These are phyloP conservation scores for Indicator maculatus DNA, from an alignment of 2,113 vertebrate species.

Conservation along the genomic window DNA sequence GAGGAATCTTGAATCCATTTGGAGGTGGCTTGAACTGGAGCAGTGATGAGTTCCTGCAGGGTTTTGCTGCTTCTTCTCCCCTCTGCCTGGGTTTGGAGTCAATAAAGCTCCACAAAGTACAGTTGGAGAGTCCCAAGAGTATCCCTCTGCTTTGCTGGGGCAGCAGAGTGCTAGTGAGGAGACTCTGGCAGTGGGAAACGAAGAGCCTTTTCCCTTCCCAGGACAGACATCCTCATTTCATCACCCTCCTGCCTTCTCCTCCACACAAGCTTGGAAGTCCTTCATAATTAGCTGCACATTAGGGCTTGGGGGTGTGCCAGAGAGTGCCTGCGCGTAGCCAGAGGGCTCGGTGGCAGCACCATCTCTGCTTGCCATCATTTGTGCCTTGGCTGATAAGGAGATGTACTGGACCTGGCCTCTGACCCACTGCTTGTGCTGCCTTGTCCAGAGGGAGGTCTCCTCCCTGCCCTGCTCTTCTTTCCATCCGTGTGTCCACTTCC, in stretches of 20 bases:
- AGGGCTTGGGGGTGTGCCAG: not conserved
- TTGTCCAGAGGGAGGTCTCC: not conserved
- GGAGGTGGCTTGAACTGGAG: not conserved
- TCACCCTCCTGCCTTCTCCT: not conserved
- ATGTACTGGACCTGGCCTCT: not conserved
- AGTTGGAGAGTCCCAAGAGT: not conserved
- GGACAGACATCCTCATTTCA: not conserved
- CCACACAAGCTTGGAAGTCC: not conserved
- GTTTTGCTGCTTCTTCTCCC: not conserved
- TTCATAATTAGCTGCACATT: not conserved
- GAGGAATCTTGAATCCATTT: not conserved
- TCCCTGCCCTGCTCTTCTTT: not conserved
- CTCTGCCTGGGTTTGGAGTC: not conserved
- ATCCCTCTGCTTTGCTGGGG: not conserved
- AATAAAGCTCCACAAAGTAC: not conserved
- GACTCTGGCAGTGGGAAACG: not conserved
- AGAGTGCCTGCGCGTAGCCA: not conserved
- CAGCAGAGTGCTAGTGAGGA: not conserved
- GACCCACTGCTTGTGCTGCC: not conserved
- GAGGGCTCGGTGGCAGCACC: not conserved
- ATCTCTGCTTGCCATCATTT: not conserved
- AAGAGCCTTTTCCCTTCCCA: not conserved
- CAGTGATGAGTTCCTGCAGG: not conserved
- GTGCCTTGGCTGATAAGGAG: not conserved
- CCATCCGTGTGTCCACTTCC: accelerated